Percentiles rank a stretch among this genome's conserved stretches.
Conservation (phyloP, 2,113 vertebrate genomes). For the Sula dactylatra region DNA sequence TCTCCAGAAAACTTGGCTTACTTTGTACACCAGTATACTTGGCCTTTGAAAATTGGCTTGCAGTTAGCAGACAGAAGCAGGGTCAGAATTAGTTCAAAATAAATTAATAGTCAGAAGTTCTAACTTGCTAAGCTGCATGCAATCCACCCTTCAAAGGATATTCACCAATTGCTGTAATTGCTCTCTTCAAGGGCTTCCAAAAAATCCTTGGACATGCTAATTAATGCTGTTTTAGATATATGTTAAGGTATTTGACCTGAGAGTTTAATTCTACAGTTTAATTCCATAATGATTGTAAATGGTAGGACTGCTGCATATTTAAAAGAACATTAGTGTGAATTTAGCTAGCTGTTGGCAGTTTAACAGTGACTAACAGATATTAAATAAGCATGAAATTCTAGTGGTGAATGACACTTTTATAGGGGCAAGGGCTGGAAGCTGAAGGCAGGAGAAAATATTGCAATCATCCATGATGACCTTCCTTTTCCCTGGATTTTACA, state of each 20-base stretch:
- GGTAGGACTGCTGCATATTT: slow-evolving; percentile 45
- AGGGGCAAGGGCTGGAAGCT: background rate
- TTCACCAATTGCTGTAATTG: slow-evolving; percentile 58
- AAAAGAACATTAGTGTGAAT: slow-evolving; percentile 52
- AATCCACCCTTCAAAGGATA: slow-evolving; percentile 63
- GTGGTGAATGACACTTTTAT: slow-evolving; percentile 58
- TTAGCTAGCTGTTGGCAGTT: slow-evolving; percentile 58
- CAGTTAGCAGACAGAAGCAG: slow-evolving; percentile 50
- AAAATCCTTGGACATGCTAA: slow-evolving; percentile 58
- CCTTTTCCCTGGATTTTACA: background rate
- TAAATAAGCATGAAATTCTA: slow-evolving; percentile 61
- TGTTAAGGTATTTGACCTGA: slow-evolving; percentile 55
- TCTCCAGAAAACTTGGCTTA: slow-evolving; percentile 20
- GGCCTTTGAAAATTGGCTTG: slow-evolving; percentile 36
- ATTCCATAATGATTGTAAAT: slow-evolving; percentile 57
- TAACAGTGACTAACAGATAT: slow-evolving; percentile 58
- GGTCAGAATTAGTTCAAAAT: slow-evolving; percentile 67
- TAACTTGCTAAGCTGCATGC: slow-evolving; percentile 54
- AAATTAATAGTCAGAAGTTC: slow-evolving; percentile 64
- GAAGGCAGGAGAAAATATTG: slow-evolving; percentile 26
- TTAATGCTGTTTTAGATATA: slow-evolving; percentile 62
- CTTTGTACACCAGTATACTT: background rate
- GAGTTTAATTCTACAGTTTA: slow-evolving; percentile 54
- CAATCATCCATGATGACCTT: slow-evolving; percentile 13
- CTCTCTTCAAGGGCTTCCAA: slow-evolving; percentile 60